These are phyloP conservation scores for Drosophila quinaria DNA, from an alignment of 2,888 invertebrate species.

Conservation along the genomic window DNA sequence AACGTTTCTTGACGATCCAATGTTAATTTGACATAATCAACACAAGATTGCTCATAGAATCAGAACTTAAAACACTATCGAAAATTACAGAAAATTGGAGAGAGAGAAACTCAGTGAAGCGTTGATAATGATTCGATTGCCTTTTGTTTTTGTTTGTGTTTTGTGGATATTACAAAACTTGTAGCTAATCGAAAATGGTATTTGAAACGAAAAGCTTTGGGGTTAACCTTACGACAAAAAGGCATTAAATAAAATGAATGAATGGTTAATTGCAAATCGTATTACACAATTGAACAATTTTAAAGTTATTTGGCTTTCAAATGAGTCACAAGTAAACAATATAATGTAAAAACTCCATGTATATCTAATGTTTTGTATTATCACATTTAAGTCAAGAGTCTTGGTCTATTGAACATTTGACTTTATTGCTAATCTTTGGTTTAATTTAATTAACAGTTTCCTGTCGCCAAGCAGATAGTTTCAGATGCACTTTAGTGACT, in stretches of 20 bases:
- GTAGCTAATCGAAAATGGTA: constrained; percentile 30
- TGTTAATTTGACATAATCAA: constrained; percentile 64
- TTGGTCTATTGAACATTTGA: constrained; percentile 28
- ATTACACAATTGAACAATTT: constrained; percentile 47
- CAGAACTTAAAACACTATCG: constrained; percentile 29
- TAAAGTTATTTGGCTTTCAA: constrained; percentile 1
- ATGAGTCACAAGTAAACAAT: constrained; percentile 4
- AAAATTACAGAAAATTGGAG: constrained; percentile 7
- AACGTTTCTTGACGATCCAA: constrained; percentile 11
- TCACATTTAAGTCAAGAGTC: constrained; percentile 24
- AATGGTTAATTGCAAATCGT: constrained; percentile 54
- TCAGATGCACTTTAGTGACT: constrained; percentile 27
- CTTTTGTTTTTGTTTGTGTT: constrained; percentile 5
- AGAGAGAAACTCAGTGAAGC: constrained; percentile 50
- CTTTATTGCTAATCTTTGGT: constrained; percentile 67
- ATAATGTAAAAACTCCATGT: constrained; percentile 4
- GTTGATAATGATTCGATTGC: constrained; percentile 55
- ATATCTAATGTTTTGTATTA: constrained; percentile 19
- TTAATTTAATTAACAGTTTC: constrained; percentile 80
- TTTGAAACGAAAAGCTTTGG: constrained; percentile 20
- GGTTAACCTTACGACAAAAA: constrained; percentile 44
- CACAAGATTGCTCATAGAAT: constrained; percentile 35
- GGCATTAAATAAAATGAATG: constrained; percentile 35
- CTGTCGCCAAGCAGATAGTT: constrained; percentile 50
- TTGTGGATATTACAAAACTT: constrained; percentile 42